A percentile compares a stretch with the other conserved stretches of the same genome.
Evolutionary conservation across 2,113 vertebrate species (phyloP).

Genomic region (human (Homo sapiens)): GRCh38 chr20:64210001-64210500

Average conservation of each 20-base stretch:
- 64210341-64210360: rapidly evolving
- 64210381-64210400: rapidly evolving
- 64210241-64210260: neutral
- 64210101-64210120: neutral
- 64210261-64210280: neutral
- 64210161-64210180: neutral
- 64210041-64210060: neutral
- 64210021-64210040: neutral
- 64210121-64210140: neutral
- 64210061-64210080: neutral
- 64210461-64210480: neutral
- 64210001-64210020: neutral
- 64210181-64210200: neutral
- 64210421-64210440: neutral
- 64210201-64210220: neutral
- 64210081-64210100: neutral
- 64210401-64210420: neutral
- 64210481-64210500: neutral
- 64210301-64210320: rapidly evolving
- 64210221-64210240: neutral
- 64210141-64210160: neutral
- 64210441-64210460: neutral
- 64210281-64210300: rapidly evolving
- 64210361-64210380: rapidly evolving
- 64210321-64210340: neutral